Evolutionary conservation across 2,888 invertebrate species (phyloP).

Genomic region (Dugesia japonica): DNA sequence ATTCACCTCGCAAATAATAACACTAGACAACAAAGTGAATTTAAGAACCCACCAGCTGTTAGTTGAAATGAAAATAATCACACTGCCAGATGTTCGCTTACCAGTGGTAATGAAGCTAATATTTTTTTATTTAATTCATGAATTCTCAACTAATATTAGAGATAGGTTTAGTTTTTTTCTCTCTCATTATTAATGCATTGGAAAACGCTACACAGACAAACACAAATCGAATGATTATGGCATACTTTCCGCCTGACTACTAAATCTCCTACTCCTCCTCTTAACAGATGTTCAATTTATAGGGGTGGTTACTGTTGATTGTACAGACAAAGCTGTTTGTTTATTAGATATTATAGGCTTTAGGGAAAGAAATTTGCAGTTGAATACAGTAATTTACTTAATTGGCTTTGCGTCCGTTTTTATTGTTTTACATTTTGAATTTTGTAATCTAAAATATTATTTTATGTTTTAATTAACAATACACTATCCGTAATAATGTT

Average conservation of each 20-base stretch:
- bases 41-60: slow-evolving; percentile 16
- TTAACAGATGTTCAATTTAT: slow-evolving; percentile 20
- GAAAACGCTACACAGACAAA: slow-evolving; percentile 9
- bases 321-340: slow-evolving; percentile 11
- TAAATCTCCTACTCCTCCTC: slow-evolving; percentile 6
- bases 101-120: slow-evolving; percentile 15
- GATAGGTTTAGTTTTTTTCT: slow-evolving; percentile 14
- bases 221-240: slow-evolving; percentile 1
- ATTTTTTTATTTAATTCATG: slow-evolving; percentile 13
- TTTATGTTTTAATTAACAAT: too few relatives aligned
- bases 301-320: slow-evolving; percentile 20
- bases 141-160: slow-evolving; percentile 5
- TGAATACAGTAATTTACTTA: slow-evolving; percentile 11
- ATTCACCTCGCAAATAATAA: slow-evolving; percentile 11
- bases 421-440: neutral
- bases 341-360: slow-evolving; percentile 20
- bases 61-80: slow-evolving; percentile 16
- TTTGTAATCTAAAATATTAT: too few relatives aligned
- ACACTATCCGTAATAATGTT: too few relatives aligned
- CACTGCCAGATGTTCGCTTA: slow-evolving; percentile 13
- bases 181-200: slow-evolving; percentile 3
- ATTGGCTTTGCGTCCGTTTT: slow-evolving; percentile 3
- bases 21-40: slow-evolving; percentile 20
- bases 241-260: slow-evolving; percentile 20
- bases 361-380: slow-evolving; percentile 11